Conservation (phyloP, 2,797 vertebrate species). For the Eremophila alpestris region DNA sequence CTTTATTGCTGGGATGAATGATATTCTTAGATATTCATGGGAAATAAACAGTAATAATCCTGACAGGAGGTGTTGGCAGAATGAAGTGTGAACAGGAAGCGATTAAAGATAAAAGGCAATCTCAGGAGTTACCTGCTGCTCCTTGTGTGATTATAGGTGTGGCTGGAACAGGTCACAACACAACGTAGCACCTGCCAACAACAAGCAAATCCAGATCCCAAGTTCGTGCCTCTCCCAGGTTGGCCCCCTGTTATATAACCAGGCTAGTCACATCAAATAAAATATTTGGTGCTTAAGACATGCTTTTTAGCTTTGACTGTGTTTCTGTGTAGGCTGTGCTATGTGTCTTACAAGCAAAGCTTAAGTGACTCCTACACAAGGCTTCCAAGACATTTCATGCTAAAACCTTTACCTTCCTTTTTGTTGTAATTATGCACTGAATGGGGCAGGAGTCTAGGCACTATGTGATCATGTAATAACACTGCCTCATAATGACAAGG, state of each 20-base stretch:
- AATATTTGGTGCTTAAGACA: neutral
- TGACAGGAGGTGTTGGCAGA: constrained; percentile 55
- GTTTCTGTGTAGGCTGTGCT: neutral
- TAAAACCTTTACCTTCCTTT: constrained; percentile 18
- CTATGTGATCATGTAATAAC: neutral
- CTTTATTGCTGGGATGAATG: constrained; percentile 55
- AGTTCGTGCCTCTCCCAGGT: neutral
- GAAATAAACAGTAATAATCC: constrained; percentile 62
- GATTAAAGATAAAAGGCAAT: constrained; percentile 67
- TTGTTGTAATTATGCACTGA: neutral
- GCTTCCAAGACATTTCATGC: neutral
- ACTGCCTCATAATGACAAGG: constrained; percentile 4
- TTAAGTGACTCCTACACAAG: neutral
- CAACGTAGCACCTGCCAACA: neutral
- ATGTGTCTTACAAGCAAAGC: neutral
- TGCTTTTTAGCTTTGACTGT: neutral
- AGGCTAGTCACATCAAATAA: neutral
- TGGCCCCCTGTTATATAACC: neutral
- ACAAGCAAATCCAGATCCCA: neutral
- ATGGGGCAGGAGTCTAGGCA: neutral
- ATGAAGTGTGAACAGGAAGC: constrained; percentile 57
- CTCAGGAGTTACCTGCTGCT: constrained; percentile 60
- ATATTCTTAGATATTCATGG: constrained; percentile 66
- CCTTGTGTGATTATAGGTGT: constrained; percentile 22
- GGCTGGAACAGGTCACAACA: constrained; percentile 57